Evolutionary conservation across 1,140 invertebrate genomes (phyloP).

Genomic region (roundworm (Caenorhabditis elegans)): DNA sequence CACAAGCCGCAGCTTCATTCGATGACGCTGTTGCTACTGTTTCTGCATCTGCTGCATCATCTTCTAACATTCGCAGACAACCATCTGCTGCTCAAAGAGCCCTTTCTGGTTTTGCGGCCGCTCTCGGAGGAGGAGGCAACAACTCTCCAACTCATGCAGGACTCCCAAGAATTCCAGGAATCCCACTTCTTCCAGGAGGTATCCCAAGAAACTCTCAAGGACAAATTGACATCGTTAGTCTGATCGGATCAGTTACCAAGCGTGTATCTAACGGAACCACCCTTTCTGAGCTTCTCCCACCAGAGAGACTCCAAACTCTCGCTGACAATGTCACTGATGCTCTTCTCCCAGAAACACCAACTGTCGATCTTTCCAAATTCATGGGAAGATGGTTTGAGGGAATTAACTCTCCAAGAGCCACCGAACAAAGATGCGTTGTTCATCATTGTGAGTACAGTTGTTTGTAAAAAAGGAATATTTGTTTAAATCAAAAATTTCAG

Average conservation of each 20-base stretch:
- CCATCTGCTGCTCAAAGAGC: slow-evolving; percentile 63
- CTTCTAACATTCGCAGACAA: slow-evolving; percentile 59
- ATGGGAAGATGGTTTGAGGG: slow-evolving; percentile 66
- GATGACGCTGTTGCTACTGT: slow-evolving; percentile 31
- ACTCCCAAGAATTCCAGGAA: slow-evolving; percentile 61
- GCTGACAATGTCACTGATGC: slow-evolving; percentile 65
- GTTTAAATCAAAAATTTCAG: slow-evolving; percentile 49
- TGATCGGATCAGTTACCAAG: slow-evolving; percentile 65
- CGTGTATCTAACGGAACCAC: slow-evolving; percentile 66
- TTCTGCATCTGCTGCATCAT: background rate
- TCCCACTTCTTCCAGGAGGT: slow-evolving; percentile 64
- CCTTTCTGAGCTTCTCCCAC: slow-evolving; percentile 63
- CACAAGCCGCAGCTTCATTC: background rate
- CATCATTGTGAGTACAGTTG: slow-evolving; percentile 64
- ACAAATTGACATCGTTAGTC: slow-evolving; percentile 65
- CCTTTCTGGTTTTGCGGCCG: slow-evolving; percentile 61
- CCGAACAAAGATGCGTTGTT: slow-evolving; percentile 65
- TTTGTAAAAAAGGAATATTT: no score
- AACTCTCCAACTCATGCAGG: slow-evolving; percentile 64
- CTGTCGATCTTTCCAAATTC: slow-evolving; percentile 65
- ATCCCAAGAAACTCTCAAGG: slow-evolving; percentile 66
- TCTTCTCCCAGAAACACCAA: slow-evolving; percentile 61
- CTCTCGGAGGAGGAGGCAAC: slow-evolving; percentile 59
- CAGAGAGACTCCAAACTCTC: slow-evolving; percentile 66
- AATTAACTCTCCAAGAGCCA: slow-evolving; percentile 65